Percentiles rank a stretch among this genome's conserved stretches.
Evolutionary conservation across 1,140 invertebrate species (phyloP).

Genomic region (Drosophila trapezifrons): DNA sequence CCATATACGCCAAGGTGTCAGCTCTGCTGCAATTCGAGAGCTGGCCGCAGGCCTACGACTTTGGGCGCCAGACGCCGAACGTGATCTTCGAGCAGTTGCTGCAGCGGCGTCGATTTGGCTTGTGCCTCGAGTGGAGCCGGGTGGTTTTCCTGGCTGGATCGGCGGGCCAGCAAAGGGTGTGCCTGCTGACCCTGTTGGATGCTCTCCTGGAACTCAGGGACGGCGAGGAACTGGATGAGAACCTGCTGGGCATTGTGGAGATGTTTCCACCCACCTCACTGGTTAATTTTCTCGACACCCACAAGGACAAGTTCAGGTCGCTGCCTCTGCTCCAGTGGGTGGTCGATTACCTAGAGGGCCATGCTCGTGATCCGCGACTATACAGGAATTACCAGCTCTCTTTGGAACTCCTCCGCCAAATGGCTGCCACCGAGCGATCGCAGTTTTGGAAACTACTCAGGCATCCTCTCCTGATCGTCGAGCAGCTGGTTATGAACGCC

Average conservation of each 20-base stretch:
- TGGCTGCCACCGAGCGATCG: conserved; percentile 85
- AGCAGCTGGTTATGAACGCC: conserved; percentile 91
- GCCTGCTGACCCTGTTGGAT: conserved; percentile 58
- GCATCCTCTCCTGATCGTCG: conserved; percentile 89
- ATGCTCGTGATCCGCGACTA: conserved; percentile 85
- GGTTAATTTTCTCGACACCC: conserved; percentile 86
- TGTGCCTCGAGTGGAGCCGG: conserved; percentile 88
- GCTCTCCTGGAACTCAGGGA: conserved; percentile 60
- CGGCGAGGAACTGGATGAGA: conserved; percentile 80
- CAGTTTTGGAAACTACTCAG: conserved; percentile 87
- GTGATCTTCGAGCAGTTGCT: conserved; percentile 85
- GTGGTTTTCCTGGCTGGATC: conserved; percentile 83
- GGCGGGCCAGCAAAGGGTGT: conserved; percentile 68
- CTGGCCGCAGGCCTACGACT: conserved; percentile 84
- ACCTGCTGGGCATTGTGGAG: conserved; percentile 80
- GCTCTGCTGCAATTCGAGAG: conserved; percentile 82
- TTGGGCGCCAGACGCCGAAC: conserved; percentile 84
- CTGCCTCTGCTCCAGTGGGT: conserved; percentile 87
- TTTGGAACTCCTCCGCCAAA: conserved; percentile 68
- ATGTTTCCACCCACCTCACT: conserved; percentile 85
- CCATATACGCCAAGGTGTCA: conserved; percentile 84
- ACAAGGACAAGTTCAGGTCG: conserved; percentile 87
- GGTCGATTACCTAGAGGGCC: conserved; percentile 86
- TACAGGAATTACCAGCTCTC: conserved; percentile 87
- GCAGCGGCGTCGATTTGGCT: conserved; percentile 85